Conservation (phyloP, 2,113 vertebrate species). For the Podiceps cristatus region DNA sequence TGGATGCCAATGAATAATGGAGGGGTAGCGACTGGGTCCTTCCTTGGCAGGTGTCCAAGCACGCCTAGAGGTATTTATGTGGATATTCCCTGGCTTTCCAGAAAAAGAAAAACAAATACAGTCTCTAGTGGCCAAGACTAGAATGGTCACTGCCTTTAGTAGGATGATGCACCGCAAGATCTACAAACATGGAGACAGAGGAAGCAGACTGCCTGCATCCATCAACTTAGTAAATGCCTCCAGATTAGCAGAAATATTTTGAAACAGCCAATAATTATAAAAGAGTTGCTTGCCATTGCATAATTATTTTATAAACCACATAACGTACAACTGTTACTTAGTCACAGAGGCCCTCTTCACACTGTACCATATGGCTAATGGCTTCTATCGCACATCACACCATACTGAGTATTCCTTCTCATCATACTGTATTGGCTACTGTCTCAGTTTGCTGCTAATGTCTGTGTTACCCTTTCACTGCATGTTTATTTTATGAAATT, state of each 20-base stretch:
- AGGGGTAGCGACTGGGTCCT: background rate
- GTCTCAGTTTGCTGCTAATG: slow-evolving; percentile 79
- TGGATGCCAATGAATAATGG: background rate
- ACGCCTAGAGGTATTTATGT: background rate
- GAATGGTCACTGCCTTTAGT: slow-evolving; percentile 36
- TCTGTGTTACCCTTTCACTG: slow-evolving; percentile 79
- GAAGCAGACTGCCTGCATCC: slow-evolving; percentile 37
- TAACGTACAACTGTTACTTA: slow-evolving; percentile 76
- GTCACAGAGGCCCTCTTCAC: slow-evolving; percentile 77
- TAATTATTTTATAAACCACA: slow-evolving; percentile 86
- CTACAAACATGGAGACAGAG: background rate
- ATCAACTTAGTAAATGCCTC: slow-evolving; percentile 69
- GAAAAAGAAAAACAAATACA: background rate
- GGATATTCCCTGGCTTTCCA: background rate
- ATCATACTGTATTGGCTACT: slow-evolving; percentile 76
- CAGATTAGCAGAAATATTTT: slow-evolving; percentile 79
- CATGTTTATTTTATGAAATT: slow-evolving; percentile 84
- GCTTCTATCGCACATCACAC: slow-evolving; percentile 71
- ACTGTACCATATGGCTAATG: slow-evolving; percentile 84
- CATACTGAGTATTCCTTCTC: slow-evolving; percentile 79
- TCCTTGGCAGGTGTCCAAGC: slow-evolving; percentile 56
- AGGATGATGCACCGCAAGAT: background rate
- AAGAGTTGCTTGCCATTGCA: slow-evolving; percentile 77
- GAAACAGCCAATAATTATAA: slow-evolving; percentile 79
- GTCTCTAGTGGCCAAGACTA: background rate